Conservation (phyloP, 1,140 invertebrate genomes). For the Lysiphlebus fabarum region DNA sequence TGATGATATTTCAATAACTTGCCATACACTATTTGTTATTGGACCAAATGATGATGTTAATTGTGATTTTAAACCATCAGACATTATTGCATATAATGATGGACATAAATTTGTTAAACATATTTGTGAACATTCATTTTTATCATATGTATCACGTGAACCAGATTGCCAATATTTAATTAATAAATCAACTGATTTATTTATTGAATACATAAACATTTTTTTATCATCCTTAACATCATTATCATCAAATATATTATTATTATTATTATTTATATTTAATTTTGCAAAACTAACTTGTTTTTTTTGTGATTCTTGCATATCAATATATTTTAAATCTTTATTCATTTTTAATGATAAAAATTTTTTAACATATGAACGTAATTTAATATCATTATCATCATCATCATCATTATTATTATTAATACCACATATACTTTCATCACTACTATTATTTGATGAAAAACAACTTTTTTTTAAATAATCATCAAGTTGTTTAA, state of each 20-base stretch:
- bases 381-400: slow-evolving; percentile 64
- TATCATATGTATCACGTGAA: slow-evolving; percentile 39
- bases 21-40: slow-evolving; percentile 85
- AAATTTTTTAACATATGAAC: slow-evolving; percentile 68
- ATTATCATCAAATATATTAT: background rate
- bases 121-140: slow-evolving; percentile 63
- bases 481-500: slow-evolving; percentile 70
- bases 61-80: slow-evolving; percentile 76
- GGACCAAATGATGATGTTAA: slow-evolving; percentile 83
- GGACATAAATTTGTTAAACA: slow-evolving; percentile 75
- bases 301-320: slow-evolving; percentile 66
- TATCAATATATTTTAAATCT: slow-evolving; percentile 52
- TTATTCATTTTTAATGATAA: slow-evolving; percentile 60
- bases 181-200: slow-evolving; percentile 65
- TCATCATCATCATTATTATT: slow-evolving; percentile 65
- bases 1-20: slow-evolving; percentile 81
- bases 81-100: slow-evolving; percentile 78
- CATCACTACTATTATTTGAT: slow-evolving; percentile 64
- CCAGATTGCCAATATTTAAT: slow-evolving; percentile 53
- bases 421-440: slow-evolving; percentile 39
- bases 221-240: slow-evolving; percentile 49
- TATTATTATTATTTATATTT: background rate
- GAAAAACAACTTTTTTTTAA: slow-evolving; percentile 69
- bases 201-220: slow-evolving; percentile 64
- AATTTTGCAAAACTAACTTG: slow-evolving; percentile 63